These are phyloP conservation scores for Dolichoris vasculosae DNA, from an alignment of 1,140 invertebrate species.

Conservation along the genomic window DNA sequence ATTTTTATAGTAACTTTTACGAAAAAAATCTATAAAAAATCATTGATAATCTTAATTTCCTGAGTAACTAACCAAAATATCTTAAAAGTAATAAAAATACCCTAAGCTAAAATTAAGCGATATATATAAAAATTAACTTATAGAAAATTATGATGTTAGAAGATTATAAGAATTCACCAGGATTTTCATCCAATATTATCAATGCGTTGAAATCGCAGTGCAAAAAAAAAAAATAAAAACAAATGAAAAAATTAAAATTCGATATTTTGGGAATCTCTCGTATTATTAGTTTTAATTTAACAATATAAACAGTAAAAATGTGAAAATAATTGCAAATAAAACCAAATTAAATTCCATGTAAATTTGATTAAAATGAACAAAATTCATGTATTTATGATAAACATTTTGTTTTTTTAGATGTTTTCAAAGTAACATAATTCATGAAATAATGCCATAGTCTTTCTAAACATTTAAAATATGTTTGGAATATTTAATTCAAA, in stretches of 20 bases:
- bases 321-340: neutral
- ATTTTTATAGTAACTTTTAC: neutral
- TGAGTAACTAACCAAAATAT: neutral
- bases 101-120: constrained; percentile 10
- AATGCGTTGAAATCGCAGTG: constrained; percentile 30
- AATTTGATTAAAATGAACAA: neutral
- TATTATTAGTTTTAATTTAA: constrained; percentile 20
- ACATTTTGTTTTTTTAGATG: no score
- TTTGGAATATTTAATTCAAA: no score
- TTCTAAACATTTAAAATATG: no score
- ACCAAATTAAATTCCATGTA: neutral
- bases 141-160: neutral
- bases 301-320: neutral
- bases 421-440: no score
- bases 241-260: constrained; percentile 37
- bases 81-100: neutral
- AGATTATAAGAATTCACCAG: constrained; percentile 51
- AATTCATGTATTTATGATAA: neutral
- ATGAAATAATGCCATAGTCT: no score
- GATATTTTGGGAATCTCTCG: constrained; percentile 3
- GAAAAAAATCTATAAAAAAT: neutral
- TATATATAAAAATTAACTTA: neutral
- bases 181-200: constrained; percentile 53
- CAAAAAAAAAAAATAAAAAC: constrained; percentile 46
- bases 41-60: neutral